Percentiles rank a stretch among this genome's conserved stretches.
phyloP scores from a whole-genome alignment of 2,888 invertebrate species.

The Pteria penguin region DNA sequence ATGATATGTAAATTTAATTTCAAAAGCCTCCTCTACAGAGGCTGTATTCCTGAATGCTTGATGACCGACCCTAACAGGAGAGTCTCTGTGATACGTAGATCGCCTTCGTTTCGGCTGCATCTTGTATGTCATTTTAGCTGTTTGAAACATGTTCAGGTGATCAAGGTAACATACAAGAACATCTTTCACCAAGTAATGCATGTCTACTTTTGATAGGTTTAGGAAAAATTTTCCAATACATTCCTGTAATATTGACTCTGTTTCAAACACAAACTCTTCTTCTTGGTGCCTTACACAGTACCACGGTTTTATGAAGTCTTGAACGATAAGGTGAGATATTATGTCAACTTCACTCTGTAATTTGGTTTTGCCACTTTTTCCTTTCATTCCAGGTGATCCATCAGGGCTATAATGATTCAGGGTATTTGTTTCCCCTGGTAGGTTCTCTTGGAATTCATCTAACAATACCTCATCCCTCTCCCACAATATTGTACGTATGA shows the following conservation, averaged over 20 bases:
- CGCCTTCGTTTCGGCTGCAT: constrained; percentile 34
- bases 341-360: constrained; percentile 26
- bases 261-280: constrained; percentile 56
- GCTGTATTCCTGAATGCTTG: constrained; percentile 12
- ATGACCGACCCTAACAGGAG: background rate
- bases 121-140: constrained; percentile 24
- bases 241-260: constrained; percentile 50
- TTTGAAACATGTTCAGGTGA: constrained; percentile 36
- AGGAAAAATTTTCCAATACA: constrained; percentile 46
- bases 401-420: no score
- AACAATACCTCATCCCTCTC: background rate
- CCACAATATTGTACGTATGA: background rate
- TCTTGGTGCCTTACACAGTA: constrained; percentile 60
- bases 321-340: constrained; percentile 39
- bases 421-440: background rate
- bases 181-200: constrained; percentile 27
- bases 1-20: constrained; percentile 45
- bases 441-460: no score
- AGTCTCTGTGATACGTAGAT: constrained; percentile 5
- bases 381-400: no score
- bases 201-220: constrained; percentile 47
- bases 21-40: constrained; percentile 49
- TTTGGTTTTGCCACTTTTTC: background rate
- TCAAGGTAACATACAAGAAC: constrained; percentile 22
- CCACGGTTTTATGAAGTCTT: constrained; percentile 71